Base-by-base conservation (phyloP, 1,140 invertebrate genomes). In the Papilio machaon region DNA sequence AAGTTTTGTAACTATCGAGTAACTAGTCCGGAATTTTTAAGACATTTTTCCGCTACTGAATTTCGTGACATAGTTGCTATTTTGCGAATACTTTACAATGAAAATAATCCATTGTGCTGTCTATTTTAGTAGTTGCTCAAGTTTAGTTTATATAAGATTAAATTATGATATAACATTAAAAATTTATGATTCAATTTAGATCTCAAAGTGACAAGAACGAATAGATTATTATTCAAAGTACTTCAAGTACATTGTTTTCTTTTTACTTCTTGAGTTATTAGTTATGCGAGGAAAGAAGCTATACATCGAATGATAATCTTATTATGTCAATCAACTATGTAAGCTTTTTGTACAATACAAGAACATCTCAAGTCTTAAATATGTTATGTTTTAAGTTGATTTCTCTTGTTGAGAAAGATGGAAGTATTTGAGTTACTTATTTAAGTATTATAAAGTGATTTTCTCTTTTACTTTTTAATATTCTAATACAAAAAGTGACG, bases 1-100 rank as follows among this genome's bases (percentile, higher is more conserved):
- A 86, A 84, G 80, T 86, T 86, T 83, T 87, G 79, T 78, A 88
- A 88, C 84, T 85, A 82, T 87, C 87, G 80, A 79, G 85, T 84
- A 86, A 81, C 43, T 49, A 80, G 78, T 38, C 47, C 13, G 73
- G 35, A 43, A 73, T 35, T 80, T 82, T 79, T 58, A 47, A 52
- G n/a, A 64, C 74, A 74, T 73, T 82, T 82, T 81, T 70, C 64
- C 64, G 64, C 64, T 70, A 38, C 30, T 70, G 30, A 70, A 23
- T 70, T 70, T 35, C 64, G 64, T 70, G 64, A 70, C 64, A 70
- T 13, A 38, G 64, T 35, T 70, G 64, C n/a, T 79, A 64, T 73
- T 58, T 74, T 54, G 52, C 47, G 23, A 81, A 58, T 10, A 8
- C 30, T 70, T 70, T 17, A 70, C 64, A 70, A 70, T 70, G 64